Evolutionary conservation across 2,113 vertebrate genomes (phyloP), one percentile per base, ranked within the genome.

Genomic region (Xiphophorus couchianus): DNA sequence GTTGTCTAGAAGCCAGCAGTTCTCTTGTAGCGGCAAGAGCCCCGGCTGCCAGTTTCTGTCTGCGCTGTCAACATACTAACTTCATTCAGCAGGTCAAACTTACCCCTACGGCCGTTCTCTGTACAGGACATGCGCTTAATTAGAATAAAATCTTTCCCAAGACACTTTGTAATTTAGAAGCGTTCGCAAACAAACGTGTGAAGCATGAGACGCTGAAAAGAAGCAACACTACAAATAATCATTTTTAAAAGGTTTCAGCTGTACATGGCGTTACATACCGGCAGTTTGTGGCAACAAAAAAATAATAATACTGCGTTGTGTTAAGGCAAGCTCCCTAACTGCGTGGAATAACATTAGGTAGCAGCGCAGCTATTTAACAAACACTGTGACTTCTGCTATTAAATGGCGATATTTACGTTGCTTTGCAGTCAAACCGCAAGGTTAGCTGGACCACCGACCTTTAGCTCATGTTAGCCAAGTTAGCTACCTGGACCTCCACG

Each of bases 371-470:
- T 19, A 5, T 48, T 25, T 25, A 25, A 25, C 9, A 25, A 54
- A 25, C 5, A 54, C 19, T 10, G 7, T 54, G 51, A 54, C 51
- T 54, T 54, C 44, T 48, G 44, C 6, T 48, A 48, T 17, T 48
- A 54, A 54, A 54, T 25, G 51, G 19, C 22, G 51, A 54, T 19
- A 28, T 69, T 42, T 39, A 33, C 54, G 62, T 69, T 75, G 48
- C 37, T 71, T 62, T 62, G 65, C 67, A 81, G 65, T 77, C 72
- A 83, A 81, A 83, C 28, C 15, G 9, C 87, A 89, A 87, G 88
- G 90, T 88, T 90, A 90, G 87, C 86, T 35, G 39, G 65, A 81
- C 77, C 76, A 71, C 86, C 92, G 91, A 93, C 91, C 92, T 93
- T 90, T 92, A 92, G 90, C 90, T 77, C 66, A 76, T 28, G 48